Conservation (phyloP, 2,888 invertebrate genomes). For the Scaptomyza cyrtandrae region DNA sequence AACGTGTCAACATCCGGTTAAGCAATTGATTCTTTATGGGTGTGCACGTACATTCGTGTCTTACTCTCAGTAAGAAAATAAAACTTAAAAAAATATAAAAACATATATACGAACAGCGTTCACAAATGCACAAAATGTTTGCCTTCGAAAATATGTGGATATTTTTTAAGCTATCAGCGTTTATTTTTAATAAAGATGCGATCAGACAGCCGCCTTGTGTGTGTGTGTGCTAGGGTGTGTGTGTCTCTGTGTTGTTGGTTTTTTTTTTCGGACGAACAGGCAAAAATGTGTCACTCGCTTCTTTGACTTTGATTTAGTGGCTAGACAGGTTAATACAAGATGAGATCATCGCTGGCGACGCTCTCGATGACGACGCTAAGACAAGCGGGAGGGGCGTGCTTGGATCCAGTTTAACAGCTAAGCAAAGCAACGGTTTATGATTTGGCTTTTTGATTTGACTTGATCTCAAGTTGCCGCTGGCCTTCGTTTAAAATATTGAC, state of each 20-base stretch:
- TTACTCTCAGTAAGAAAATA: not conserved
- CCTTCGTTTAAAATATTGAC: constrained; percentile 63
- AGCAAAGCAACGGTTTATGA: constrained; percentile 33
- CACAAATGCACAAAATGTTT: constrained; percentile 50
- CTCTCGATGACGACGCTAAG: constrained; percentile 31
- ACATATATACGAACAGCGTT: constrained; percentile 12
- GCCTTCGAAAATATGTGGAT: constrained; percentile 47
- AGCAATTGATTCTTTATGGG: constrained; percentile 49
- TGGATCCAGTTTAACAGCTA: constrained; percentile 17
- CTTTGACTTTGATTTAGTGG: constrained; percentile 79
- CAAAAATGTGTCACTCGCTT: constrained; percentile 74
- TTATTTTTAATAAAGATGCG: constrained; percentile 77
- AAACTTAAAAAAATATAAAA: constrained; percentile 4
- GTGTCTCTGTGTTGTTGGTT: constrained; percentile 18
- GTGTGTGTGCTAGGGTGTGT: constrained; percentile 23
- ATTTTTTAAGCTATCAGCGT: constrained; percentile 67
- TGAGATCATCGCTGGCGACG: constrained; percentile 68
- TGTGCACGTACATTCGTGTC: constrained; percentile 40
- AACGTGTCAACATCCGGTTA: constrained; percentile 50
- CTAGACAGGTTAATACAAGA: constrained; percentile 76
- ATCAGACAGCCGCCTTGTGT: constrained; percentile 48
- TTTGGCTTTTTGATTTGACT: constrained; percentile 23
- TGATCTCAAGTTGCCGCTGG: constrained; percentile 27
- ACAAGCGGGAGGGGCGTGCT: not conserved
- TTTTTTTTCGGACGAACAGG: constrained; percentile 47